Evolutionary conservation across 2,113 vertebrate genomes (phyloP), one percentile per base, ranked within the genome.

Genomic region (Poeciliopsis retropinna): DNA sequence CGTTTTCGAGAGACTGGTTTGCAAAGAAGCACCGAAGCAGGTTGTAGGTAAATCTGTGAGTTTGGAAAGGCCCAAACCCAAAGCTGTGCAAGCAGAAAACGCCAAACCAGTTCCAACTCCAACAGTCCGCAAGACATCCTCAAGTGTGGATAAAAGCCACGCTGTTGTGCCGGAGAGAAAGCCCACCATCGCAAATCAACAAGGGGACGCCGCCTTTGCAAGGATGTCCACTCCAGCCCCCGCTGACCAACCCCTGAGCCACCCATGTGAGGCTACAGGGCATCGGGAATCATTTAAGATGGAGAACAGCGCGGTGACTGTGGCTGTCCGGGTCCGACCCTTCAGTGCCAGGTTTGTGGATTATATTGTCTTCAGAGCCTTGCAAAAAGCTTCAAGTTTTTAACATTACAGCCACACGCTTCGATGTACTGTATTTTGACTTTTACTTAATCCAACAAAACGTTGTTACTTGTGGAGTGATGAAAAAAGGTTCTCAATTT

Each of bases 261-360:
- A 71, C 0, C 30, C 65, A 25, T 66, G 64, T 37, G 90, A 85
- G 75, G 89, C 67, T 60, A 84, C 70, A 27, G 37, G 22, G 11
- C 71, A 83, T 17, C 84, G 87, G 39, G 92, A 94, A 5, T 31
- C 64, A 67, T 77, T 94, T 1, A 94, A 94, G 85, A 93, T 93
- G 88, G 96, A 97, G 75, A 97, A 94, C 88, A 97, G 96, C 75
- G 96, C 96, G 19, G 96, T 99, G 70, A 95, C 91, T 0, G 98
- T 99, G 37, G 97, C 97, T 0, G 96, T 96, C 4, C 94, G 97
- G 0, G 88, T 97, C 0, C 93, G 97, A 3, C 98, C 98, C n/a
- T 97, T 99, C 89, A 97, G 80, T 79, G 91, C 78, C 79, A 96
- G 97, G 97, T 99, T 4, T 32, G 80, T 72, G 47, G n/a, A n/a